Evolutionary conservation across 2,888 invertebrate genomes (phyloP), one percentile per base, ranked within the genome.

Genomic region (Lepidocyrtoides sp.): DNA sequence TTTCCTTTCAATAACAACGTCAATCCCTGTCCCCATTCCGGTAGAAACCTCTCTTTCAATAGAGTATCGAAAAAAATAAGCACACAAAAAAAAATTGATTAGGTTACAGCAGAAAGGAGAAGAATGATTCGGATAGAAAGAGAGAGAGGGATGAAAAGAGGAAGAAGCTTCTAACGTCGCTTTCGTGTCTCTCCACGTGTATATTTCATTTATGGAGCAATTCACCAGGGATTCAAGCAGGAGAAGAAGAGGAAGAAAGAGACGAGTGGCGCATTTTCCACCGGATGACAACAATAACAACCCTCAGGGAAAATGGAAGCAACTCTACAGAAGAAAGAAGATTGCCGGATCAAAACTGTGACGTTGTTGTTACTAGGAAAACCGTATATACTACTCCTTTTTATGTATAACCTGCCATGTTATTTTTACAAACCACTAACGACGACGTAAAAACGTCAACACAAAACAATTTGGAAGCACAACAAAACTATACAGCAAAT

Each of bases 241-340:
- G 14, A 26, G 29, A 63, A 57, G 57, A 41, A 60, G 54, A 23
- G 60, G 69, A 77, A 48, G 63, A 48, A 60, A 29, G 44, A 66
- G 32, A n/a, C 17, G 5, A 5, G 29, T 63, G 26, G 17, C 66
- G 32, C 69, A 81, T 81, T 81, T 88, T 88, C 57, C 54, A 88
- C 88, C 81, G 81, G 57, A 87, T 87, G 69, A 88, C 88, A 81
- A 88, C 81, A 88, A 88, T 81, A 88, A 81, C 69, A 88, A 77
- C 36, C 81, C 88, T 69, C 5, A 29, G 79, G 88, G 81, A 81
- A 66, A 81, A 66, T 36, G 79, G 54, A 54, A 79, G 79, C 60
- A 86, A 77, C 69, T 17, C 36, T 26, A 69, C n/a, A 23, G n/a
- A n/a, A n/a, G 63, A 23, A 60, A 60, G 26, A 26, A 60, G 26